Conservation (phyloP, 2,113 vertebrate species). For the Progne subis region DNA sequence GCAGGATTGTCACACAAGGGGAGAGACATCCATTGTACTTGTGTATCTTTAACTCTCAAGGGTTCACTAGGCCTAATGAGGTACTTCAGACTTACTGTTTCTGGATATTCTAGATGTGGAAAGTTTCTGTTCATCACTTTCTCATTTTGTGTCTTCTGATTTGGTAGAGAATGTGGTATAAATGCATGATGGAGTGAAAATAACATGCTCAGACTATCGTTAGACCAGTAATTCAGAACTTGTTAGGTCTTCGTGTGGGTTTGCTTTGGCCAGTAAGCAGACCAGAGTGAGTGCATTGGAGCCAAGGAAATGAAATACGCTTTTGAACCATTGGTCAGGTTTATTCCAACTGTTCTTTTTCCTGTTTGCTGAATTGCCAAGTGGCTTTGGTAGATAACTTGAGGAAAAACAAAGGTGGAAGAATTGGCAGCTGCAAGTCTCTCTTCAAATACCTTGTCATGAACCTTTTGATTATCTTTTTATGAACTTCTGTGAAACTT, state of each 20-base stretch:
- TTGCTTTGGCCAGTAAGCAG: background rate
- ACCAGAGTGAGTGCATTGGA: background rate
- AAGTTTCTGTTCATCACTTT: background rate
- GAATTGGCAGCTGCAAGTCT: background rate
- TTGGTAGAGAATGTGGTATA: background rate
- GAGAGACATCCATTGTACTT: background rate
- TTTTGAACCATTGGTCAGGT: background rate
- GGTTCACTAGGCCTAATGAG: background rate
- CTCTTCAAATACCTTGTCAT: background rate
- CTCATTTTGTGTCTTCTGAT: background rate
- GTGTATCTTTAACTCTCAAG: background rate
- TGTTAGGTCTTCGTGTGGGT: background rate
- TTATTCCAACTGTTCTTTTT: background rate
- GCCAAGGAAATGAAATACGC: background rate
- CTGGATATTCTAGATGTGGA: background rate
- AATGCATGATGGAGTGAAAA: background rate
- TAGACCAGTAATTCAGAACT: constrained; percentile 17
- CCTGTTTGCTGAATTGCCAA: background rate
- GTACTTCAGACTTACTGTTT: background rate
- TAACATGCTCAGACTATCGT: background rate
- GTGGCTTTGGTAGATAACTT: background rate
- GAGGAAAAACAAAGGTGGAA: background rate
- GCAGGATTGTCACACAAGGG: background rate
- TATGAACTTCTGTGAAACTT: background rate
- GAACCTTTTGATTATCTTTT: background rate